Percentiles rank a stretch among this genome's conserved stretches.
Evolutionary conservation across 2,888 invertebrate species (phyloP).

Genomic region (Priocnemis perturbator): DNA sequence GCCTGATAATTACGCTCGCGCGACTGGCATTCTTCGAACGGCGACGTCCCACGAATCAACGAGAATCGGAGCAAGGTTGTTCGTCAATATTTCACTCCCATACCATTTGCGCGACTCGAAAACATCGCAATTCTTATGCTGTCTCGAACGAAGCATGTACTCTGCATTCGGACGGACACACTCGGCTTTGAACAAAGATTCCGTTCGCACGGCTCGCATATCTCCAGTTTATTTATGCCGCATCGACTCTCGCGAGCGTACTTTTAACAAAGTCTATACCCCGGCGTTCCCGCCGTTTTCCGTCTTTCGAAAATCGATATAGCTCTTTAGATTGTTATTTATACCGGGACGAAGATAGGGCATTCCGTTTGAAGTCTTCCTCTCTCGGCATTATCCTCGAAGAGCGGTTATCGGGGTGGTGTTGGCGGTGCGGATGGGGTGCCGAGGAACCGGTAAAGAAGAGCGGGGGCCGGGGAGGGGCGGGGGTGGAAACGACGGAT

Average conservation of each 20-base stretch:
- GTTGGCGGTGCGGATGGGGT: conserved; percentile 36
- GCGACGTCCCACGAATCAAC: not conserved
- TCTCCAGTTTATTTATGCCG: no score
- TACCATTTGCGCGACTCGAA: not conserved
- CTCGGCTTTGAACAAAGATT: no score
- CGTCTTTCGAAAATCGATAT: conserved; percentile 51
- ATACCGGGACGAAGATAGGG: conserved; percentile 50
- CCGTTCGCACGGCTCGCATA: no score
- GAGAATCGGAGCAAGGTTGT: not conserved
- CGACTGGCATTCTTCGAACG: no score
- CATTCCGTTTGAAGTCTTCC: conserved; percentile 60
- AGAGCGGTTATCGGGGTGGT: conserved; percentile 45
- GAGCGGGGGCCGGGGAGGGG: conserved; percentile 18
- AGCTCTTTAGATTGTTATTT: conserved; percentile 55
- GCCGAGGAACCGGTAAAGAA: conserved; percentile 16
- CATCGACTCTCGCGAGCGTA: no score
- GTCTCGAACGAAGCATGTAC: no score
- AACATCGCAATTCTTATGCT: no score
- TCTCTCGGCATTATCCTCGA: conserved; percentile 52
- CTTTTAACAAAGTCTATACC: no score
- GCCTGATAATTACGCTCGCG: no score
- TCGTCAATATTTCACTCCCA: not conserved
- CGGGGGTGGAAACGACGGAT: conserved; percentile 44
- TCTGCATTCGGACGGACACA: no score
- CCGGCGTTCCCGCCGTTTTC: conserved; percentile 8